These are phyloP conservation scores for Caenorhabditis inopinata DNA, from an alignment of 1,140 invertebrate species.

Conservation along the genomic window DNA sequence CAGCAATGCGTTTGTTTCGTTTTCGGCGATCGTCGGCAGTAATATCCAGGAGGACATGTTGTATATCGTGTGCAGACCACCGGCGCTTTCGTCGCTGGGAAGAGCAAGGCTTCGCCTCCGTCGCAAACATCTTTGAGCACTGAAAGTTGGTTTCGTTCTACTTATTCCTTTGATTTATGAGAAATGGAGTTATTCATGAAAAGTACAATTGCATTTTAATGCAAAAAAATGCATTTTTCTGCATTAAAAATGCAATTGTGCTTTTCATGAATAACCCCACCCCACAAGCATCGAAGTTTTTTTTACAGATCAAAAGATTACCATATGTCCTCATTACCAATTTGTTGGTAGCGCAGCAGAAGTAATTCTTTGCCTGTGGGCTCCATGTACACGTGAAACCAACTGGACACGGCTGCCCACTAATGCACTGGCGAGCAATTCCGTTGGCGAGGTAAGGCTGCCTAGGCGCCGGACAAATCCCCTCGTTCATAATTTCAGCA, in stretches of 20 bases:
- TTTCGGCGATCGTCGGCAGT: slow-evolving; percentile 8
- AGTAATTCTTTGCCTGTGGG: slow-evolving; percentile 46
- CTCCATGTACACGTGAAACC: slow-evolving; percentile 48
- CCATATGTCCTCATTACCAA: slow-evolving; percentile 20
- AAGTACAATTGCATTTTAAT: not conserved
- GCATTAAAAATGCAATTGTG: no score
- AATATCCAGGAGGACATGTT: slow-evolving; percentile 18
- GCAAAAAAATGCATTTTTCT: not conserved
- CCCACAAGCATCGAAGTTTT: no score
- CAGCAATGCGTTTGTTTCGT: slow-evolving; percentile 20
- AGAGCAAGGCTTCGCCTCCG: slow-evolving; percentile 23
- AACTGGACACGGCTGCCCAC: slow-evolving; percentile 45
- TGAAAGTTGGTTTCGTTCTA: no score
- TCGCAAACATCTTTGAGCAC: slow-evolving; percentile 11
- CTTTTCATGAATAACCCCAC: no score
- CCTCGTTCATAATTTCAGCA: slow-evolving; percentile 14
- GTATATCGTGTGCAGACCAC: slow-evolving; percentile 18
- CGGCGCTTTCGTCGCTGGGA: slow-evolving; percentile 8
- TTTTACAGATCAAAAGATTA: not conserved
- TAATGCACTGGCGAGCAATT: slow-evolving; percentile 43
- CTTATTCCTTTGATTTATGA: not conserved
- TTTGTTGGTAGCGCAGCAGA: slow-evolving; percentile 40
- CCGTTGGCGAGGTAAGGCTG: slow-evolving; percentile 47
- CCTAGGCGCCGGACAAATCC: slow-evolving; percentile 45
- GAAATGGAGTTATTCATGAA: no score